A percentile compares a stretch with the other conserved stretches of the same genome.
phyloP scores from a whole-genome alignment of 1,140 invertebrate genomes.

The Phenacoccus solenopsis region DNA sequence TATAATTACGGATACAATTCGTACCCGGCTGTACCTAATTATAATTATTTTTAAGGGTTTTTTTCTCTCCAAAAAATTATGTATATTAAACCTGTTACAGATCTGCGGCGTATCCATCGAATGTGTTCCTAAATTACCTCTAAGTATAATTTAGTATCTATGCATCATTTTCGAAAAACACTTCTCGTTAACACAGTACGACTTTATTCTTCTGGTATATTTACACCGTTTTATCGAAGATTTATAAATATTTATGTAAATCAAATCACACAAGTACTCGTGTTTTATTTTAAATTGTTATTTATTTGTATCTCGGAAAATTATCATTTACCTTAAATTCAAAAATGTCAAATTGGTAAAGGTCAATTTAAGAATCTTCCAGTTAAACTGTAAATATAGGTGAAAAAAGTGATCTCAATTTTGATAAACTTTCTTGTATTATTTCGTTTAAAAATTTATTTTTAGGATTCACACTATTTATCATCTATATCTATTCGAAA shows the following conservation, averaged over 20 bases:
- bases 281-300: too few species aligned
- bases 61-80: too few species aligned
- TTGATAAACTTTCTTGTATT: neutral
- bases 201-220: too few species aligned
- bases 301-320: too few species aligned
- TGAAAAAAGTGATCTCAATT: neutral
- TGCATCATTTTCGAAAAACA: too few species aligned
- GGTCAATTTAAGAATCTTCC: neutral
- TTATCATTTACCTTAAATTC: too few species aligned
- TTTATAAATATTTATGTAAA: too few species aligned
- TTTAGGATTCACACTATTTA: neutral
- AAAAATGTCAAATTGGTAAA: neutral
- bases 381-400: neutral
- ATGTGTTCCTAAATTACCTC: neutral
- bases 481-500: neutral
- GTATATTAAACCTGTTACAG: neutral
- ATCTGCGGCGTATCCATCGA: neutral
- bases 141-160: too few species aligned
- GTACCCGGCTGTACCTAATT: conserved; percentile 1
- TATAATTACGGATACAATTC: conserved; percentile 11
- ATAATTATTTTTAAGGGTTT: conserved; percentile 11
- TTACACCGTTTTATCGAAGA: too few species aligned
- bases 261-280: too few species aligned
- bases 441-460: neutral
- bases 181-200: too few species aligned